Conservation (phyloP, 2,797 vertebrate genomes). For the Gambusia yucatana region DNA sequence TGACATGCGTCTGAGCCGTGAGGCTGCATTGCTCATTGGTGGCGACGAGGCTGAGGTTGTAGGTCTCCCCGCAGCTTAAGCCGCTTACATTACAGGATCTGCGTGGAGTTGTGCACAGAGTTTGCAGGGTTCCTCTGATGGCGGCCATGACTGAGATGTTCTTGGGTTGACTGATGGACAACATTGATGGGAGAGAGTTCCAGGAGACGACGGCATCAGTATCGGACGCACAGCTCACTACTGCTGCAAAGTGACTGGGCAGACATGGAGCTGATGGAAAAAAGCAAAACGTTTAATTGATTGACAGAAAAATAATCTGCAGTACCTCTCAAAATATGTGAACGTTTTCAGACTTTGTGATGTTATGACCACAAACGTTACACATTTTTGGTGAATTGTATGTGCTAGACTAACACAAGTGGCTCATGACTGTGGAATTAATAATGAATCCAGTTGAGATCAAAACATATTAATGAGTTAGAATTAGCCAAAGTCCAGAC, state of each 20-base stretch:
- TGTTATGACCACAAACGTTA: background rate
- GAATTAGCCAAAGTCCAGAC: background rate
- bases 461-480: background rate
- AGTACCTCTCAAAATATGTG: background rate
- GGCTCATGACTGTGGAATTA: background rate
- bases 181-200: slow-evolving; percentile 35
- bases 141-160: slow-evolving; percentile 64
- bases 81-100: slow-evolving; percentile 62
- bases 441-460: background rate
- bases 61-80: slow-evolving; percentile 68
- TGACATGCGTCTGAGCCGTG: slow-evolving; percentile 24
- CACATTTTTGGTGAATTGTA: too few relatives aligned
- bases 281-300: background rate
- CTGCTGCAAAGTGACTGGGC: slow-evolving; percentile 43
- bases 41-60: slow-evolving; percentile 64
- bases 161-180: slow-evolving; percentile 16
- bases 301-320: background rate
- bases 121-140: slow-evolving; percentile 48
- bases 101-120: slow-evolving; percentile 63
- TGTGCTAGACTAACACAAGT: background rate
- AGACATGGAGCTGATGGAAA: slow-evolving; percentile 71
- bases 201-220: slow-evolving; percentile 65
- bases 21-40: slow-evolving; percentile 65
- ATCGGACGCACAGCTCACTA: slow-evolving; percentile 60
- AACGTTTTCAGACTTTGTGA: background rate